These are phyloP conservation scores for Thecocarcelia acutangulata DNA, from an alignment of 2,888 invertebrate species.

Conservation along the genomic window DNA sequence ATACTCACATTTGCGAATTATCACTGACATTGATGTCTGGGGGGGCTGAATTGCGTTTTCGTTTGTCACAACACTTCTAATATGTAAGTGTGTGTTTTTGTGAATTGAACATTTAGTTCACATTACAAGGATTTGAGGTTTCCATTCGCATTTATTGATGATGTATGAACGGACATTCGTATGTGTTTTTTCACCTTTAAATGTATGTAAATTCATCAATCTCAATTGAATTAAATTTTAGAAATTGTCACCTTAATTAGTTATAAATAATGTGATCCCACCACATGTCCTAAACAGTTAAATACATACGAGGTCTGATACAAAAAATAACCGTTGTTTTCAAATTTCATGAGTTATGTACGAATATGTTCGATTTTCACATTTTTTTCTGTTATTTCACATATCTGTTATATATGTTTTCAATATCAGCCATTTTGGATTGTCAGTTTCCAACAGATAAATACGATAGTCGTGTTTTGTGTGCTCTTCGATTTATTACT, in stretches of 20 bases:
- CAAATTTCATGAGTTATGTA: too few species aligned
- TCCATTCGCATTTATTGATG: not conserved
- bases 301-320: too few species aligned
- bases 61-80: not conserved
- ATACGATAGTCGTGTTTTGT: too few species aligned
- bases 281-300: too few species aligned
- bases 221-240: slow-evolving; percentile 6
- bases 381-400: too few species aligned
- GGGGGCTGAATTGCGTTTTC: slow-evolving; percentile 15
- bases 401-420: too few species aligned
- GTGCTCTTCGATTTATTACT: too few species aligned
- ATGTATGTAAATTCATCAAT: not conserved
- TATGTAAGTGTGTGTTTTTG: slow-evolving; percentile 5
- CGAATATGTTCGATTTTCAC: too few species aligned
- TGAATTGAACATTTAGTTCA: slow-evolving; percentile 12
- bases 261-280: not conserved
- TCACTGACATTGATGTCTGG: slow-evolving; percentile 63
- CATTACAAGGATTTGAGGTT: slow-evolving; percentile 11
- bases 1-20: slow-evolving; percentile 71
- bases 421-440: too few species aligned
- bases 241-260: slow-evolving; percentile 1
- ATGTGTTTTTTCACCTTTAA: not conserved
- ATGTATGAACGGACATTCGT: not conserved
- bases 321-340: too few species aligned
- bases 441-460: too few species aligned